A percentile compares a stretch with the other conserved stretches of the same genome.
Evolutionary conservation across 1,140 invertebrate species (phyloP).

Genomic region (Lordiphosa collinella): DNA sequence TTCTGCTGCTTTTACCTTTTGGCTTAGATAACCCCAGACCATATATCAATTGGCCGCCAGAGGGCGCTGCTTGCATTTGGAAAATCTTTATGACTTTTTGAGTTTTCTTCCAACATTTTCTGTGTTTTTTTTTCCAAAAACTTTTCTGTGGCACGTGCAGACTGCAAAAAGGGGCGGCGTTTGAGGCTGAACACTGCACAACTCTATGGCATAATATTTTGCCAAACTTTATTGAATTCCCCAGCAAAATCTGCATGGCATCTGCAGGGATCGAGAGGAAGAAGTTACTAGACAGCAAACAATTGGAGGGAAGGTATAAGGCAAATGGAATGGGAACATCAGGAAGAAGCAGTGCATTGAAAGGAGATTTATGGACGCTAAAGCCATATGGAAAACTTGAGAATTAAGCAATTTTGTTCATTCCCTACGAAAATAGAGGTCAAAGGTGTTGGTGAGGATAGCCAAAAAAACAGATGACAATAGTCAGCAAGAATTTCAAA

Average conservation of each 20-base stretch:
- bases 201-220: constrained; percentile 68
- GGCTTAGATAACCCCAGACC: constrained; percentile 26
- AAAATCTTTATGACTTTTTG: constrained; percentile 72
- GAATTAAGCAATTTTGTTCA: constrained; percentile 64
- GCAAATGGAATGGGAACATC: not conserved
- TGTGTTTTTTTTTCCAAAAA: constrained; percentile 29
- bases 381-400: constrained; percentile 68
- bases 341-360: constrained; percentile 53
- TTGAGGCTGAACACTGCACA: constrained; percentile 29
- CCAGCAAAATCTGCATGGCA: constrained; percentile 61
- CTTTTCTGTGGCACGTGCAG: constrained; percentile 58
- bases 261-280: constrained; percentile 21
- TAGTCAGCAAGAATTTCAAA: too few species aligned
- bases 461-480: too few species aligned
- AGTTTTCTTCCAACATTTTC: constrained; percentile 20
- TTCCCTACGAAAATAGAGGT: not conserved
- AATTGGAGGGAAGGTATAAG: constrained; percentile 17
- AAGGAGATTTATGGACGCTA: constrained; percentile 60
- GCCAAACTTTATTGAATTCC: constrained; percentile 76
- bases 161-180: constrained; percentile 42
- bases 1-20: constrained; percentile 22
- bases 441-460: too few species aligned
- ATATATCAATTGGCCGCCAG: constrained; percentile 61
- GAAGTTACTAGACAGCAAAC: constrained; percentile 52
- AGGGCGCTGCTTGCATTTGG: constrained; percentile 33